Evolutionary conservation across 2,113 vertebrate genomes (phyloP).

Genomic region (Phoenicopterus ruber): DNA sequence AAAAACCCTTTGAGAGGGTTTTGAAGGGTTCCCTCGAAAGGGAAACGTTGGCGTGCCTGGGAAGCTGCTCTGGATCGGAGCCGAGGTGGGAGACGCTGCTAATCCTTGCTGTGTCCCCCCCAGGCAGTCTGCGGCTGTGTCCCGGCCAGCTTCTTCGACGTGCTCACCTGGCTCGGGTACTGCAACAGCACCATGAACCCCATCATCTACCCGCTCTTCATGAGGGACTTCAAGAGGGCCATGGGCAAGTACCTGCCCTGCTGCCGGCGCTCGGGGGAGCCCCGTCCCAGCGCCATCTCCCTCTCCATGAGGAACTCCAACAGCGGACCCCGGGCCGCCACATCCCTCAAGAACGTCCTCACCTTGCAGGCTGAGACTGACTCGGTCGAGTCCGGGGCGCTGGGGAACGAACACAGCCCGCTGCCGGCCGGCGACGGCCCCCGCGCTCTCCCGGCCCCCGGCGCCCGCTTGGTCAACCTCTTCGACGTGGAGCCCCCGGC

Average conservation of each 20-base stretch:
- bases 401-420: constrained; percentile 14
- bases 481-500: constrained; percentile 63
- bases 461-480: constrained; percentile 68
- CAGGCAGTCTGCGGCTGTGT: constrained; percentile 90
- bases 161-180: constrained; percentile 96
- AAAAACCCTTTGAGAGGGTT: neutral
- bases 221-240: constrained; percentile 95
- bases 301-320: constrained; percentile 90
- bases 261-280: constrained; percentile 69
- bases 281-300: constrained; percentile 78
- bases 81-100: neutral
- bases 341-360: constrained; percentile 68
- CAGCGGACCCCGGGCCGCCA: constrained; percentile 72
- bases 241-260: constrained; percentile 88
- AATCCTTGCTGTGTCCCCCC: neutral
- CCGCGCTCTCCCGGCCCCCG: neutral
- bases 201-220: constrained; percentile 97
- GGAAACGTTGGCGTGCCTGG: neutral
- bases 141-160: constrained; percentile 83
- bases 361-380: constrained; percentile 71
- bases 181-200: constrained; percentile 99
- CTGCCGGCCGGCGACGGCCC: neutral
- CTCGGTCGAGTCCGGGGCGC: constrained; percentile 68
- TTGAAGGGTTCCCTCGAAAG: neutral
- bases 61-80: fast-evolving